Base-by-base conservation (phyloP, 2,888 invertebrate genomes). In the Hipparchia semele region DNA sequence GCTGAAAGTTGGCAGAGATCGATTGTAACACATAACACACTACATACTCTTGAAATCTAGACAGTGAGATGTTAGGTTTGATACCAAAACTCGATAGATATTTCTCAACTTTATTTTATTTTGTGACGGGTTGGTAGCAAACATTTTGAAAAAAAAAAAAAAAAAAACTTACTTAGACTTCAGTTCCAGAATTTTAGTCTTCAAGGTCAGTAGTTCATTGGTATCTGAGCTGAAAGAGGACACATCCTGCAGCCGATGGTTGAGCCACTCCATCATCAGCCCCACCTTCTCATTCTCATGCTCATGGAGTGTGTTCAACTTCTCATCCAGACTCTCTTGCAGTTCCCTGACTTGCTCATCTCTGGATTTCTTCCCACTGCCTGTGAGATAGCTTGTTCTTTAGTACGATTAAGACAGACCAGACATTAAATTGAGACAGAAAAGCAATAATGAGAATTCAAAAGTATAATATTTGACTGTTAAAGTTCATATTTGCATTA, bases 231-330 rank as follows among this genome's bases (percentile, higher is more conserved):
- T 88, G 72, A 89, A 92, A 65, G 81, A 84, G 0, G 87, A 82
- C 0, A 90, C 88, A 70, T 91, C 87, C 0, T 83, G 79, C 6
- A 91, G 75, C 45, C 90, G 81, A 71, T 90, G 89, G 70, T 92
- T 89, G 3, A 93, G 83, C 94, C 94, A 94, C 73, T 93, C 89
- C 87, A 90, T 89, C 91, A 94, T 91, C 61, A 93, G 76, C 66
- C 90, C 90, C 4, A 90, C 87, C 70, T 91, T 91, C 79, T 93
- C 90, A 81, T 81, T 86, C 77, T 93, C 92, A 75, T 92, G 93
- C 65, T 90, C 87, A 67, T 88, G 84, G 6, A 94, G 81, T 4
- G 81, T 86, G 54, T 84, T 84, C 12, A 93, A 69, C 75, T 92
- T 92, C 7, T 87, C 84, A 81, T 92, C 87, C 56, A 92, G 76